phyloP scores from a whole-genome alignment of 2,888 invertebrate genomes.

The Leptopterna dolabrata region DNA sequence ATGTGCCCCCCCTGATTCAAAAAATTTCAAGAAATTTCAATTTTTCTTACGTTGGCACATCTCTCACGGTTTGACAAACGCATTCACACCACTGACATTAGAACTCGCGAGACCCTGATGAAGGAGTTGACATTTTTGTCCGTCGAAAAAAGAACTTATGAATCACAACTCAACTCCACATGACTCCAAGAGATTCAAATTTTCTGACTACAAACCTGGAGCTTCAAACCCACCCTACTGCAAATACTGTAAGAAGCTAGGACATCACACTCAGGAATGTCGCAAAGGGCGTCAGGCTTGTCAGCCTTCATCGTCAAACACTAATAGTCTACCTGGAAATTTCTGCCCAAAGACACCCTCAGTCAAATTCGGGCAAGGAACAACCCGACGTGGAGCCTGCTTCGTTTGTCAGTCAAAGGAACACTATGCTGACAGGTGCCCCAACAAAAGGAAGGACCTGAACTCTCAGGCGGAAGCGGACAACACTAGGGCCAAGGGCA shows the following conservation, averaged over 20 bases:
- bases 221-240: background rate
- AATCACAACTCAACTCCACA: background rate
- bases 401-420: background rate
- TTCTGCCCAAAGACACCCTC: background rate
- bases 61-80: conserved; percentile 35
- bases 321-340: background rate
- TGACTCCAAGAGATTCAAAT: background rate
- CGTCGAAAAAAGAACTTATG: background rate
- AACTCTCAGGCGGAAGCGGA: background rate
- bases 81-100: background rate
- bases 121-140: conserved; percentile 15
- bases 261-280: background rate
- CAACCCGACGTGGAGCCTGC: conserved; percentile 10
- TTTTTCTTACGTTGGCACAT: conserved; percentile 34
- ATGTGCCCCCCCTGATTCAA: too few species aligned
- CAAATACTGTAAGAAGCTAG: background rate
- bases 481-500: conserved; percentile 1
- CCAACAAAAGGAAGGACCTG: background rate
- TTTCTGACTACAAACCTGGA: background rate
- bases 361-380: background rate
- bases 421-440: conserved; percentile 23
- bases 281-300: background rate
- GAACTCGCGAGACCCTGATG: background rate
- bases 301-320: background rate
- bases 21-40: conserved; percentile 30